A percentile compares a stretch with the other conserved stretches of the same genome.
These are phyloP conservation scores for Melieria picta DNA, from an alignment of 2,888 invertebrate species.

Conservation along the genomic window DNA sequence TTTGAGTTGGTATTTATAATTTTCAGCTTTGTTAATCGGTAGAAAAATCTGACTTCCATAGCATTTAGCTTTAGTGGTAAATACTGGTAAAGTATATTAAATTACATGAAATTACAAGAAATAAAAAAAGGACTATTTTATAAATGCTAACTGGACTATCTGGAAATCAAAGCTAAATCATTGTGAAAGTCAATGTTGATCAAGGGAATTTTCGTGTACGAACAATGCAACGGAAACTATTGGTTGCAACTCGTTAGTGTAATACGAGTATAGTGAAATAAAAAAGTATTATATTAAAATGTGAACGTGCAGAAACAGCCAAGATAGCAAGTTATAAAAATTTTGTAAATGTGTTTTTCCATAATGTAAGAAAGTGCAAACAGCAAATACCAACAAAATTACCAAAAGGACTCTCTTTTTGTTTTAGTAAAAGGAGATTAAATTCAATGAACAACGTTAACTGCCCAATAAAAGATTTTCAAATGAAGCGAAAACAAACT, in stretches of 20 bases:
- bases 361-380: constrained; percentile 29
- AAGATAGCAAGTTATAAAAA: constrained; percentile 24
- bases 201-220: too few species aligned
- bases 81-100: constrained; percentile 29
- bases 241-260: too few species aligned
- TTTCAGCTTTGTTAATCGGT: not conserved
- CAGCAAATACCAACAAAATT: constrained; percentile 17
- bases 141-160: too few species aligned
- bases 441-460: constrained; percentile 45
- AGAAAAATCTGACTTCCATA: constrained; percentile 44
- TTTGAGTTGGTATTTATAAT: too few species aligned
- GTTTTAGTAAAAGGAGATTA: constrained; percentile 18
- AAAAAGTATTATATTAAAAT: constrained; percentile 7
- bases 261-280: too few species aligned
- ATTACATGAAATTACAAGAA: constrained; percentile 18
- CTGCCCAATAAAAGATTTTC: constrained; percentile 49
- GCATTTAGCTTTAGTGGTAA: constrained; percentile 44
- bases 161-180: too few species aligned
- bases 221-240: too few species aligned
- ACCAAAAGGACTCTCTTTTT: constrained; percentile 29
- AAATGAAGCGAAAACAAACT: constrained; percentile 30
- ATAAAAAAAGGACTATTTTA: not conserved
- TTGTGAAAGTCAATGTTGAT: too few species aligned
- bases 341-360: constrained; percentile 38
- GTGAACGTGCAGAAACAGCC: constrained; percentile 15